A percentile compares a stretch with the other conserved stretches of the same genome.
These are phyloP conservation scores for Geodia barretti DNA, from an alignment of 37 sponge, comb jelly and placozoan genomes.

Conservation along the genomic window DNA sequence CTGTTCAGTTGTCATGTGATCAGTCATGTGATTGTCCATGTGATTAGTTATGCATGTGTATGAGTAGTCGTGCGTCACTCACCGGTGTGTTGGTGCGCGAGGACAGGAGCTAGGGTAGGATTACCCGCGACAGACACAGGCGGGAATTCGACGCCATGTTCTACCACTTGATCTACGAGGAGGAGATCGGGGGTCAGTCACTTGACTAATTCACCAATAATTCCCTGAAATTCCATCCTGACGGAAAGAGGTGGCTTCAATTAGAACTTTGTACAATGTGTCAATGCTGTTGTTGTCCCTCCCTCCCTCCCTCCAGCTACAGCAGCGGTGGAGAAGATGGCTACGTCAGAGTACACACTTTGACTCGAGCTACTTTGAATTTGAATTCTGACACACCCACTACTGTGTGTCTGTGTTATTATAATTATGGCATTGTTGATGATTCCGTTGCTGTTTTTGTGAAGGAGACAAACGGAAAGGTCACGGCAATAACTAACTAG, in stretches of 20 bases:
- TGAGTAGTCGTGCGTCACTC: too few relatives aligned
- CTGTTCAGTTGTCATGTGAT: too few relatives aligned
- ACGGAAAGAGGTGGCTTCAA: slow-evolving; percentile 88
- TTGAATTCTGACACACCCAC: slow-evolving; percentile 91
- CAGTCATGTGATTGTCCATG: too few relatives aligned
- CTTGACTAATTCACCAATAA: slow-evolving; percentile 99
- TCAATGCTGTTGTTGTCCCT: not conserved
- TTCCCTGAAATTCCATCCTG: slow-evolving; percentile 92
- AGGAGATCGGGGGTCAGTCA: slow-evolving; percentile 98
- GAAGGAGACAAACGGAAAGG: too few relatives aligned
- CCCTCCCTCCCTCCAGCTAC: slow-evolving; percentile 78
- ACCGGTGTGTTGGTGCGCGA: slow-evolving; percentile 93
- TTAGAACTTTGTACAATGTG: not conserved
- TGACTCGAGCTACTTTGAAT: slow-evolving; percentile 94
- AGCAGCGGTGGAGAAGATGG: slow-evolving; percentile 99
- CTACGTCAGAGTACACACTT: slow-evolving; percentile 93
- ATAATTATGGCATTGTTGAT: too few relatives aligned
- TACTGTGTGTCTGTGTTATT: too few relatives aligned
- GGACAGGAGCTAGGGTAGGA: slow-evolving; percentile 96
- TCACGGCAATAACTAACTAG: too few relatives aligned
- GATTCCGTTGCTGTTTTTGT: too few relatives aligned
- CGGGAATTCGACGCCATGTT: slow-evolving; percentile 98
- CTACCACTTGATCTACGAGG: slow-evolving; percentile 95
- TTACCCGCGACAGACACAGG: slow-evolving; percentile 80
- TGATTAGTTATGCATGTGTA: too few relatives aligned